Base-by-base conservation (phyloP, 2,888 invertebrate species). In the Bhutanitis thaidina region DNA sequence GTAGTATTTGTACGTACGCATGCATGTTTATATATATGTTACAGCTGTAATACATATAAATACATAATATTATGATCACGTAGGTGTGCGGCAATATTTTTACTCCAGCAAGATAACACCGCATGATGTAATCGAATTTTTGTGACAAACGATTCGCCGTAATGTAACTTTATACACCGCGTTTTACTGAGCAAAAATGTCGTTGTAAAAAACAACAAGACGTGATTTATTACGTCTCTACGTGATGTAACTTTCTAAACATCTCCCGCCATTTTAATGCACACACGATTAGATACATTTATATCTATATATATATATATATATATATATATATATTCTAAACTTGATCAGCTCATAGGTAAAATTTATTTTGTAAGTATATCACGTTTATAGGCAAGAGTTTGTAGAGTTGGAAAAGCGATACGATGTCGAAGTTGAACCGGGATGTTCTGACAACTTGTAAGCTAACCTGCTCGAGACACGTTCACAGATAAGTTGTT, bases 401-500 rank as follows among this genome's bases (percentile, higher is more conserved):
- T 38, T 46, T 37, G 29, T 29, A 30, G 14, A 45, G 38, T 46
- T 38, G 10, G 30, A 30, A 12, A 30, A 14, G 25, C 25, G 29
- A 39, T 38, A 32, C 38, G 13, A 37, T 30, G 15, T 7, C 29
- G 15, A 46, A 46, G 38, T 46, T 38, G 37, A 16, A 13, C 30
- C 3, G 9, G 16, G 30, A 20, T 34, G 13, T 43, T 37, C 38
- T 38, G 8, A 34, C 32, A 48, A 48, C 40, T 48, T 35, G 47
- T 48, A 48, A 48, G 40, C 40, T 48, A 40, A 39, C 46, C 30
- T 35, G 47, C 27, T 34, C n/a, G 27, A 34, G 40, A 48, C 39
- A 40, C 47, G 34, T 48, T 27, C 30, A 29, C 25, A 32, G 47
- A 20, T 34, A 40, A 48, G 25, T 48, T 48, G 47, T 35, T 48